Evolutionary conservation across 2,797 vertebrate species (phyloP).

Genomic region (Choloepus didactylus): DNA sequence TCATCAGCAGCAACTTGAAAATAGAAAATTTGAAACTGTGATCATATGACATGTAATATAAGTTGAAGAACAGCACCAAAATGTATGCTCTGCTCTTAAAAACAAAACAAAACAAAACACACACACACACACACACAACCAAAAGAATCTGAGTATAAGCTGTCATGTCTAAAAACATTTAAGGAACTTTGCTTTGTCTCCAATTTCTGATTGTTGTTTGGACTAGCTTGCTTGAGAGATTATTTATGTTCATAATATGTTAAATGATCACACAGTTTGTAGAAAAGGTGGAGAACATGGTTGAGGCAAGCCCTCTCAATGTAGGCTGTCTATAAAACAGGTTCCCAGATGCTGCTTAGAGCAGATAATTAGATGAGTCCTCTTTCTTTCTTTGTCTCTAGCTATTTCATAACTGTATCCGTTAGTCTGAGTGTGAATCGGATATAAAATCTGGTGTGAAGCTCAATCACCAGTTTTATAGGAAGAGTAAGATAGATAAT

Average conservation of each 20-base stretch:
- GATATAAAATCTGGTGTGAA: neutral
- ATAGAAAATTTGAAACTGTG: conserved; percentile 59
- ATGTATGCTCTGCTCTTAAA: neutral
- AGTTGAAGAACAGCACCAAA: neutral
- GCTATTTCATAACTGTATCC: neutral
- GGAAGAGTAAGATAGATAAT: neutral
- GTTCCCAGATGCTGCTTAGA: neutral
- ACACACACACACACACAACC: neutral
- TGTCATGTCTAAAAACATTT: conserved; percentile 32
- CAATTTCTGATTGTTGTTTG: neutral
- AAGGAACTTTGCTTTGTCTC: neutral
- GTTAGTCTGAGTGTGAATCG: neutral
- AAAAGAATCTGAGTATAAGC: neutral
- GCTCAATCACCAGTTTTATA: neutral
- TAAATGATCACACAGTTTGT: neutral
- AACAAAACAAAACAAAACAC: neutral
- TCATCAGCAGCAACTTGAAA: conserved; percentile 45
- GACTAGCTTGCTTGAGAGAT: neutral
- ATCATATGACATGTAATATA: neutral
- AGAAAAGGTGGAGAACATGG: neutral
- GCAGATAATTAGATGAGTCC: neutral
- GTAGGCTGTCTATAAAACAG: neutral
- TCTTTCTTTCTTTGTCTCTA: neutral
- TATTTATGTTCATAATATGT: neutral
- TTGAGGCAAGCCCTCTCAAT: neutral